Base-by-base conservation (phyloP, 2,888 invertebrate genomes). In the Lasioglossum oenotherae region DNA sequence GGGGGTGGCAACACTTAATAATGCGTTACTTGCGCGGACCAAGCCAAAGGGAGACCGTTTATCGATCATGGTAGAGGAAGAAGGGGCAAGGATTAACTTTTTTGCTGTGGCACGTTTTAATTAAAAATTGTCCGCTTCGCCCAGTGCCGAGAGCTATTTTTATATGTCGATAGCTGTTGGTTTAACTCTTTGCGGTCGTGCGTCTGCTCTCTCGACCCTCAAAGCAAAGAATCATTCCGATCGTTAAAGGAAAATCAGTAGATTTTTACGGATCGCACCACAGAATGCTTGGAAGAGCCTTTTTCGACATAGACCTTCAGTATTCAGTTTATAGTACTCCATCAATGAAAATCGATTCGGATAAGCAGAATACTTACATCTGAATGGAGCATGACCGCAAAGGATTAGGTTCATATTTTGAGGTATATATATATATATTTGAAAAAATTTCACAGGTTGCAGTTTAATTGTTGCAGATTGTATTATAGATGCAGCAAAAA, bases 1-100 rank as follows among this genome's bases (percentile, higher is more conserved):
- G 64, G 49, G 76, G 75, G 72, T 73, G 72, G 69, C 41, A 67
- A 74, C 71, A 72, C 46, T 82, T 74, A 64, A 74, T 79, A 82
- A 74, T n/a, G 41, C 75, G 75, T 69, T 75, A 57, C 57, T 80
- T 35, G 80, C 74, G n/a, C 71, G 72, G 6, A n/a, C 44, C 57
- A 60, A 19, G 31, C n/a, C 19, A 41, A 44, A 72, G 35, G 12
- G 31, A 74, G 72, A 60, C 8, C 10, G 31, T 23, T 14, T 64
- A 49, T 78, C 71, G 81, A 72, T 81, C 67, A 67, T 23, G 35
- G 3, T 4, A 67, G 10, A 31, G 31, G 35, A 67, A 35, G 31
- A 67, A 19, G 67, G 38, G 19, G 19, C 4, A 23, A 35, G 67
- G 23, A 67, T 67, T 67, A 35, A 23, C 31, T 35, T 35, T 67